phyloP scores from a whole-genome alignment of 2,888 invertebrate species.

The Aspidiotus rigidus region DNA sequence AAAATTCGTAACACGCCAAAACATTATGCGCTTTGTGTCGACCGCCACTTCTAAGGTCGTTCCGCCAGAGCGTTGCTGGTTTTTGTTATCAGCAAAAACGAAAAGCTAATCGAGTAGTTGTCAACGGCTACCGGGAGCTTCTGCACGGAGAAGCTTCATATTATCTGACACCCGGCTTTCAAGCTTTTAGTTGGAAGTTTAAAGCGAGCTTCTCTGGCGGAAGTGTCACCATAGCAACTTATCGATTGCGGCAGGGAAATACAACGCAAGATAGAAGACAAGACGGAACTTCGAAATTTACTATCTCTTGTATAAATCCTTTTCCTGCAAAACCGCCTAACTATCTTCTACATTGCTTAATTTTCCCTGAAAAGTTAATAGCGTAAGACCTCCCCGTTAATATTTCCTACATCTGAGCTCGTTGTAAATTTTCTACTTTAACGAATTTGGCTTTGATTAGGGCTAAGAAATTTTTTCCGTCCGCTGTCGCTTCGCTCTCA shows the following conservation, averaged over 20 bases:
- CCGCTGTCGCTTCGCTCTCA: background rate
- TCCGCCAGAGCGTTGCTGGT: conserved; percentile 10
- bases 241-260: conserved; percentile 35
- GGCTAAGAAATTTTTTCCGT: background rate
- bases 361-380: conserved; percentile 32
- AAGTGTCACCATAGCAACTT: conserved; percentile 37
- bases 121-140: conserved; percentile 28
- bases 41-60: conserved; percentile 9
- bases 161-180: conserved; percentile 33
- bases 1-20: conserved; percentile 13
- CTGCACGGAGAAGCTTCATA: conserved; percentile 32
- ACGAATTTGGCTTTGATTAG: conserved; percentile 4
- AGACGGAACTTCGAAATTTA: conserved; percentile 33
- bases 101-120: conserved; percentile 31
- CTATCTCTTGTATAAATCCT: conserved; percentile 34
- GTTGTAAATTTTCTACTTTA: background rate
- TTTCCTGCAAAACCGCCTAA: conserved; percentile 33
- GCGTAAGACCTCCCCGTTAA: conserved; percentile 26
- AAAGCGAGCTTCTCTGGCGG: conserved; percentile 35
- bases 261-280: conserved; percentile 34
- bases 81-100: conserved; percentile 28
- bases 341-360: conserved; percentile 33
- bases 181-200: conserved; percentile 30
- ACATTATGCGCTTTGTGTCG: too few species aligned
- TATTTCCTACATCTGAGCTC: background rate